Conservation (phyloP, 2,888 invertebrate genomes). For the Itoplectis maculator region DNA sequence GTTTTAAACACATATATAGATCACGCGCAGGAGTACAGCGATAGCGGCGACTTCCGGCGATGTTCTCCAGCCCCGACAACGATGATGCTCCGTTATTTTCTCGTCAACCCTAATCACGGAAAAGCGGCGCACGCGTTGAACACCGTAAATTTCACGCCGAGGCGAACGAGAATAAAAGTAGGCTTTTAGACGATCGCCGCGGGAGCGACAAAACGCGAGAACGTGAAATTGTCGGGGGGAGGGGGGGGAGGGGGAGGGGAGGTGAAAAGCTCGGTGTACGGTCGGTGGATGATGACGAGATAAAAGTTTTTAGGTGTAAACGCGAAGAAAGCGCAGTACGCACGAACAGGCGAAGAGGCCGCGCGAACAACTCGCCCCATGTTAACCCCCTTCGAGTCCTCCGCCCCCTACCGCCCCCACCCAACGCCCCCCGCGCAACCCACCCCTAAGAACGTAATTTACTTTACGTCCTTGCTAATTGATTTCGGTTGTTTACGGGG, state of each 20-base stretch:
- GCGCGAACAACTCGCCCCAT: too few relatives aligned
- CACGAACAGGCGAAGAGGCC: not conserved
- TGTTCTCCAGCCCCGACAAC: not conserved
- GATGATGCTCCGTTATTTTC: slow-evolving; percentile 31
- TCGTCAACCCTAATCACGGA: slow-evolving; percentile 21
- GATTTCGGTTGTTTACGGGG: slow-evolving; percentile 62
- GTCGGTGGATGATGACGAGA: not conserved
- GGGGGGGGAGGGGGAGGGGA: not conserved
- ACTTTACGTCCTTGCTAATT: slow-evolving; percentile 63
- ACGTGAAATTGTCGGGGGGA: not conserved
- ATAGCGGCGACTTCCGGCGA: not conserved
- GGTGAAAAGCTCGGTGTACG: not conserved
- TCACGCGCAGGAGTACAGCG: too few relatives aligned
- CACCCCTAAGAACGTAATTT: slow-evolving; percentile 38
- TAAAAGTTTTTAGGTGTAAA: slow-evolving; percentile 17
- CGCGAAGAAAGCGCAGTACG: not conserved
- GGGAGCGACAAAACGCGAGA: not conserved
- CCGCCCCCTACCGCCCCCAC: not conserved
- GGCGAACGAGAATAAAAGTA: slow-evolving; percentile 22
- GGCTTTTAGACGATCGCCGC: not conserved
- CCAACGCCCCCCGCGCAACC: not conserved
- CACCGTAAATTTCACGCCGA: slow-evolving; percentile 12
- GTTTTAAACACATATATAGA: too few relatives aligned
- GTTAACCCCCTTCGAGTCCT: not conserved
- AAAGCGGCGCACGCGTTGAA: not conserved